Evolutionary conservation across 2,888 invertebrate species (phyloP), one percentile per base, ranked within the genome.

Genomic region (Pomacea canaliculata): DNA sequence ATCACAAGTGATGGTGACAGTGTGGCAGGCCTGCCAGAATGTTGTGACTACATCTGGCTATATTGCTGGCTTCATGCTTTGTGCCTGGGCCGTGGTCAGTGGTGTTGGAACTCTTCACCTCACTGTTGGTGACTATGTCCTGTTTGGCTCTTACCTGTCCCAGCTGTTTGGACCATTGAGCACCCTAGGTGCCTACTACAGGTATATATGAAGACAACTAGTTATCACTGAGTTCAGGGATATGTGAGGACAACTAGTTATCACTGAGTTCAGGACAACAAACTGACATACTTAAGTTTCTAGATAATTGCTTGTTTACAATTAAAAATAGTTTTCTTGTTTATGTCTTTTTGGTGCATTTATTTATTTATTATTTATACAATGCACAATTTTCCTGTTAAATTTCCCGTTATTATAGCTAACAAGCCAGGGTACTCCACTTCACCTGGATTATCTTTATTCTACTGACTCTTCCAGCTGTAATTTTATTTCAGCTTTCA

Each of bases 111-210:
- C 83, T 69, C 81, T 83, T 51, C 92, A 93, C 8, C 92, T 98
- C 46, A 96, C 96, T 0, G 95, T 97, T 19, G 99, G 99, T 56
- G 98, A 98, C 90, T 99, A 98, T 90, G 97, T 98, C 0, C 93
- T 99, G 27, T 98, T 98, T 91, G 95, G 97, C 0, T 95, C 97
- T 3, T 99, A 99, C 88, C 94, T 99, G 37, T 94, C 97, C 82
- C 99, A 92, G 85, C 92, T 99, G 48, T 99, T 98, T 89, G 95
- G 96, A 78, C 99, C 99, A 0, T 92, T 99, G 71, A 99, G 99
- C 92, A 99, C 96, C 95, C 97, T 99, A 89, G 99, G 99, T 51
- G 98, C 98, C 7, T 98, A 97, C 89, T 99, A 99, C 90, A 95
- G 96, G 96, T 96, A 90, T 89, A 84, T 7, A 48, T 18, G 51